Evolutionary conservation across 2,797 vertebrate genomes (phyloP).

Genomic region (Muscicapa striata): DNA sequence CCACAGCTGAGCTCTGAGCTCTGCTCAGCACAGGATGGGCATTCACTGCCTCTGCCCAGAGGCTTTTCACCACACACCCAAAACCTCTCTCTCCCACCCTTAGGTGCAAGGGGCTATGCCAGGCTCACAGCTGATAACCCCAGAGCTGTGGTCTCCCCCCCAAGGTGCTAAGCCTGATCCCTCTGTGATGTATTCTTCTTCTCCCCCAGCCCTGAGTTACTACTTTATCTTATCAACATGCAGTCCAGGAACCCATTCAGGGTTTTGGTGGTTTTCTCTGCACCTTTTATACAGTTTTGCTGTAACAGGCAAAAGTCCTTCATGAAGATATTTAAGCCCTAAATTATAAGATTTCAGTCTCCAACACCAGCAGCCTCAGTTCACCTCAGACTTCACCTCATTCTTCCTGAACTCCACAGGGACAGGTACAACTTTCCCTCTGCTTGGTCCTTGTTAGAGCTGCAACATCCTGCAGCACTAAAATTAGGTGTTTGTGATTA

Average conservation of each 20-base stretch:
- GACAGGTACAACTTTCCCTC: rapidly evolving
- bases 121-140: not conserved
- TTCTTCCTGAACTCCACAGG: not conserved
- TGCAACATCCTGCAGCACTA: not conserved
- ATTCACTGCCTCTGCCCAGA: not conserved
- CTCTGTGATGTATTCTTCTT: not conserved
- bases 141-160: rapidly evolving
- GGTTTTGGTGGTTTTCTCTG: not conserved
- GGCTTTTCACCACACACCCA: not conserved
- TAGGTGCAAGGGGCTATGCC: not conserved
- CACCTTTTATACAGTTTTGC: not conserved
- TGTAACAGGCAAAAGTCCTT: not conserved
- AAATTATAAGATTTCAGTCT: not conserved
- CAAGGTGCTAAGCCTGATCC: not conserved
- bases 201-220: not conserved
- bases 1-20: not conserved
- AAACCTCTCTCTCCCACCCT: not conserved
- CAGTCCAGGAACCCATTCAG: not conserved
- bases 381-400: not conserved
- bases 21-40: not conserved
- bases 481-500: constrained; percentile 20
- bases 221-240: not conserved
- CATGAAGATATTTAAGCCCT: not conserved
- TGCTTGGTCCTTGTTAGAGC: not conserved
- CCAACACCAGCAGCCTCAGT: not conserved